A percentile compares a stretch with the other conserved stretches of the same genome.
These are phyloP conservation scores for Goniozus legneri DNA, from an alignment of 1,140 invertebrate species.

Conservation along the genomic window DNA sequence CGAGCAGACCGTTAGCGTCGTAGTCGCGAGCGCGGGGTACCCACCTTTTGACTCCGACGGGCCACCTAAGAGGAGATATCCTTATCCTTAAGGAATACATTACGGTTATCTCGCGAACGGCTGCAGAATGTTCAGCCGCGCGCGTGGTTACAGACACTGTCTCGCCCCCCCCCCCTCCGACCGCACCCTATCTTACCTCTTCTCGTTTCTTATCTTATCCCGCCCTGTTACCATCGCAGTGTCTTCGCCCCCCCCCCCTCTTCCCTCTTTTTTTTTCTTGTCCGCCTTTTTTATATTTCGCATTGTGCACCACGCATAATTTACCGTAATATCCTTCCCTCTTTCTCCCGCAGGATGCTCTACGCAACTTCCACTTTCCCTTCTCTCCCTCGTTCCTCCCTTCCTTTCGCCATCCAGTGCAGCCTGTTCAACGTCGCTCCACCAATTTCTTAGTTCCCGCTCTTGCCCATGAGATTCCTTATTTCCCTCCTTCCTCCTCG, in stretches of 20 bases:
- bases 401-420: too few species aligned
- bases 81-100: constrained; percentile 24
- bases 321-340: constrained; percentile 28
- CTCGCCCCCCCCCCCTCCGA: neutral
- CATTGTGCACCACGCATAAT: constrained; percentile 29
- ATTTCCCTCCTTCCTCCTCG: neutral
- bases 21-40: neutral
- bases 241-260: too few species aligned
- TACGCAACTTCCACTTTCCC: neutral
- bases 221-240: constrained; percentile 23
- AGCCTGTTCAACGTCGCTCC: too few species aligned
- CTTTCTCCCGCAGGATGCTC: neutral
- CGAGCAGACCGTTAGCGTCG: neutral
- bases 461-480: too few species aligned
- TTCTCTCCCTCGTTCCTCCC: neutral
- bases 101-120: constrained; percentile 22
- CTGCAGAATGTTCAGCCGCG: constrained; percentile 8
- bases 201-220: constrained; percentile 16
- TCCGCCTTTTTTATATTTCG: constrained; percentile 23
- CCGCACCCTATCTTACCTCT: too few species aligned
- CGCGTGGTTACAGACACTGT: constrained; percentile 3
- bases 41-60: neutral
- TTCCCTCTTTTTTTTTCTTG: constrained; percentile 12
- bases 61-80: constrained; percentile 21
- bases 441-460: neutral